Evolutionary conservation across 2,113 vertebrate genomes (phyloP), one percentile per base, ranked within the genome.

Genomic region (Emydura subglobosa): DNA sequence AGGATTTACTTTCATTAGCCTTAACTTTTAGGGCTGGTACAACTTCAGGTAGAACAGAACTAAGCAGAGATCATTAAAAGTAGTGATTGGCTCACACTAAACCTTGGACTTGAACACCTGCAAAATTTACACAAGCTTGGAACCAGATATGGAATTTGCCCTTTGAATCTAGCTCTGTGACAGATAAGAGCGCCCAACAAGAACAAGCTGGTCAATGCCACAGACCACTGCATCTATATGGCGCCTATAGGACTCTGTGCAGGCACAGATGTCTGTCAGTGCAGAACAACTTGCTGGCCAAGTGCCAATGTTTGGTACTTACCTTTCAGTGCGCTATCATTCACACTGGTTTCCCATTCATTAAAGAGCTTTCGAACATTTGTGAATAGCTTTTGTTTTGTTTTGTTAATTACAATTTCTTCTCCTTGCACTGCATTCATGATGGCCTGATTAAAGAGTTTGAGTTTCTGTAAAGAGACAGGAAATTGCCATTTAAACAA

Each of bases 381-480:
- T 57, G 98, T 97, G 68, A 98, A 98, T n/a, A 98, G 86, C 31
- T 98, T 85, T 47, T 7, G 98, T 25, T 95, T 27, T 6, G 86
- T 85, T 1, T 97, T 92, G n/a, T 95, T 85, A 87, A 85, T 96
- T 27, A 96, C 97, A 29, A 97, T 85, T 39, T 99, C 99, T 79
- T 99, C 99, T 79, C 98, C 99, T 34, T 83, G 86, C 4, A 94
- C 94, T 87, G 98, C 92, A 74, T 79, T 98, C 79, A 95, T 92
- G 39, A 97, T 92, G 79, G 98, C 97, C 3, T 96, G 95, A 39
- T 65, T 98, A 96, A 99, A 99, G 2, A 80, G 21, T 21, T 97
- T 98, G 21, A 99, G 95, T 98, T 98, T 99, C 99, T 99, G 93
- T 68, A 83, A 87, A 79, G 78, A 79, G 51, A 86, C 17, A 80